Evolutionary conservation across 2,113 vertebrate genomes (phyloP), one percentile per base, ranked within the genome.

Genomic region (Ammodramus savannarum): DNA sequence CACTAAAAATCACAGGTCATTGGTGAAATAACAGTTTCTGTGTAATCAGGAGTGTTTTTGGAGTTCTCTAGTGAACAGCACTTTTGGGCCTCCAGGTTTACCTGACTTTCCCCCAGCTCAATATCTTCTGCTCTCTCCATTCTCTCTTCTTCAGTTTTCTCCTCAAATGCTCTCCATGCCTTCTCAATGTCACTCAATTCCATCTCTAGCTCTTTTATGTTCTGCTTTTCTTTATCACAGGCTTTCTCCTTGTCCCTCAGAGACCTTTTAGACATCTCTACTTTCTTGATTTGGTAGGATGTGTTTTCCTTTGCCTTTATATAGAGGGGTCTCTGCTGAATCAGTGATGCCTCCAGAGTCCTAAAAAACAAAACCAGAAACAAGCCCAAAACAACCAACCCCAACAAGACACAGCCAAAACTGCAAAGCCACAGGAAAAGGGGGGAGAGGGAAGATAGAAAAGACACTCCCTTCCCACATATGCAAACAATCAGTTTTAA

Each of bases 301-400:
- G 98, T 98, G 68, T 99, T 99, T 68, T 99, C 99, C 95, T 98
- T 99, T 74, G 98, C 98, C 97, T 99, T 99, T 97, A 99, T 98
- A 87, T 99, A 99, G 36, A 98, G 98, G 23, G 99, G 74, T 72
- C 67, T 98, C 89, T 97, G 98, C 95, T 98, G 98, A 96, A 97
- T 97, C 79, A 99, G 95, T 17, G 96, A 89, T 20, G 97, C 96
- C 93, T 99, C 99, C 91, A 99, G 93, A 83, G 96, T 94, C 23
- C 99, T 99, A 89, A 46, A 79, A 91, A 38, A 69, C 34, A 71
- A 20, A 44, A 22, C 4, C 14, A 25, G 49, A 48, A 54, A 13
- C 34, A 58, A 66, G 21, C 16, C 21, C 59, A 18, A 36, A 71
- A 21, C 39, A 59, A 65, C 14, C 29, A 72, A 32, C 11, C 21